Conservation (phyloP, 2,888 invertebrate species). For the Neocrepidodera transversa region DNA sequence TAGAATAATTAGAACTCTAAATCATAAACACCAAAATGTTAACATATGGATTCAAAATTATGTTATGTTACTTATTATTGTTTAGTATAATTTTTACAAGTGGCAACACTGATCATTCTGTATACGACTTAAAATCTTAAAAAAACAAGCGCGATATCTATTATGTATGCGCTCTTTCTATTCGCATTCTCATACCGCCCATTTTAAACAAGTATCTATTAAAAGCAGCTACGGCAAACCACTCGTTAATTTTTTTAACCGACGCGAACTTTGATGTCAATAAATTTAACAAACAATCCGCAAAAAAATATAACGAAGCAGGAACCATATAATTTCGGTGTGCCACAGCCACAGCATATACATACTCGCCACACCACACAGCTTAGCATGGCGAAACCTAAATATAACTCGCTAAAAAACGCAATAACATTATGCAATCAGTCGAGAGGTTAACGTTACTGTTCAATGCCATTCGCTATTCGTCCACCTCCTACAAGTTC, state of each 20-base stretch:
- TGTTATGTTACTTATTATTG: no score
- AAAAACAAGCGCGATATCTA: no score
- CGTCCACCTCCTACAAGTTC: constrained; percentile 43
- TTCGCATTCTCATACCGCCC: no score
- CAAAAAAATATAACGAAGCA: background rate
- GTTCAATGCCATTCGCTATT: constrained; percentile 45
- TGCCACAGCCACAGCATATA: constrained; percentile 1
- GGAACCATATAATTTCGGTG: constrained; percentile 6
- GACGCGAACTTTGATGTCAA: constrained; percentile 9
- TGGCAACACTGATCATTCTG: no score
- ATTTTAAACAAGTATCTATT: no score
- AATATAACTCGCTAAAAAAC: constrained; percentile 41
- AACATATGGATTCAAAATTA: no score
- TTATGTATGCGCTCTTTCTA: no score
- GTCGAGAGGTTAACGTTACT: constrained; percentile 48
- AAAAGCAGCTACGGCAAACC: no score
- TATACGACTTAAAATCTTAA: no score
- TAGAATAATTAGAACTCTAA: no score
- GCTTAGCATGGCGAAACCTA: constrained; percentile 19
- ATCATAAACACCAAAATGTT: no score
- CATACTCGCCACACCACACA: background rate
- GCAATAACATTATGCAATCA: constrained; percentile 52
- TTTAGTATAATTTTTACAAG: no score
- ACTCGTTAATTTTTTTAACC: constrained; percentile 10
- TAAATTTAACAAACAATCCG: constrained; percentile 8